Evolutionary conservation across 2,888 invertebrate genomes (phyloP).

Genomic region (Gymnosoma rotundatum): DNA sequence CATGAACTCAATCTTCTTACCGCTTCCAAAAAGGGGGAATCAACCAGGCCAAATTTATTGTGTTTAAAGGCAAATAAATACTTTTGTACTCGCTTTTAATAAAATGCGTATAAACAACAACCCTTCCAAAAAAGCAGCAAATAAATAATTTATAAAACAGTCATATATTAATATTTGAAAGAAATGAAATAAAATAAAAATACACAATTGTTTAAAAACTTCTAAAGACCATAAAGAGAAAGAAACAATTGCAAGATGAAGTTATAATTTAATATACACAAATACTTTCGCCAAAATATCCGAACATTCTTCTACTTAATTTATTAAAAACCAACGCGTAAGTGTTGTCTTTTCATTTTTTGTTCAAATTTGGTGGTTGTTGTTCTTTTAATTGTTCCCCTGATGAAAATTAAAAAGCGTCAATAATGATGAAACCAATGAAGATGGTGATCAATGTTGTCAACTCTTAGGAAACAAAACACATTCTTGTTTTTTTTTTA

Average conservation of each 20-base stretch:
- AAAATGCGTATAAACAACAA: slow-evolving; percentile 52
- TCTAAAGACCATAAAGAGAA: slow-evolving; percentile 32
- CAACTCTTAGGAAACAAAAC: neutral
- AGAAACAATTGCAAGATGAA: slow-evolving; percentile 36
- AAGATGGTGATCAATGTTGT: slow-evolving; percentile 56
- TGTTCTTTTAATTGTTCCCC: slow-evolving; percentile 78
- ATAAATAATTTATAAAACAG: slow-evolving; percentile 59
- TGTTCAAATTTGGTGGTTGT: slow-evolving; percentile 34
- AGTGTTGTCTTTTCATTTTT: slow-evolving; percentile 1
- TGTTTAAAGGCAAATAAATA: slow-evolving; percentile 15
- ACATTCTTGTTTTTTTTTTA: neutral
- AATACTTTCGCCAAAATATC: slow-evolving; percentile 9
- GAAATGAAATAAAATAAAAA: slow-evolving; percentile 17
- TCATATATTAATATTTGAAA: slow-evolving; percentile 40
- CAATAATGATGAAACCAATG: slow-evolving; percentile 65
- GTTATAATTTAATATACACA: slow-evolving; percentile 62
- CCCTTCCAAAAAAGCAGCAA: slow-evolving; percentile 60
- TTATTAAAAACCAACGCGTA: neutral
- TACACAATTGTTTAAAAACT: slow-evolving; percentile 52
- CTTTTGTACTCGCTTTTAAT: slow-evolving; percentile 4
- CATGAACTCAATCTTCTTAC: slow-evolving; percentile 49
- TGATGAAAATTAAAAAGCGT: slow-evolving; percentile 76
- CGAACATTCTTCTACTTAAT: slow-evolving; percentile 10
- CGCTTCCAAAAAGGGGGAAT: slow-evolving; percentile 27
- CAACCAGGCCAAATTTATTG: slow-evolving; percentile 32